Conservation (phyloP, 2,888 invertebrate species). For the Zygaena filipendulae region DNA sequence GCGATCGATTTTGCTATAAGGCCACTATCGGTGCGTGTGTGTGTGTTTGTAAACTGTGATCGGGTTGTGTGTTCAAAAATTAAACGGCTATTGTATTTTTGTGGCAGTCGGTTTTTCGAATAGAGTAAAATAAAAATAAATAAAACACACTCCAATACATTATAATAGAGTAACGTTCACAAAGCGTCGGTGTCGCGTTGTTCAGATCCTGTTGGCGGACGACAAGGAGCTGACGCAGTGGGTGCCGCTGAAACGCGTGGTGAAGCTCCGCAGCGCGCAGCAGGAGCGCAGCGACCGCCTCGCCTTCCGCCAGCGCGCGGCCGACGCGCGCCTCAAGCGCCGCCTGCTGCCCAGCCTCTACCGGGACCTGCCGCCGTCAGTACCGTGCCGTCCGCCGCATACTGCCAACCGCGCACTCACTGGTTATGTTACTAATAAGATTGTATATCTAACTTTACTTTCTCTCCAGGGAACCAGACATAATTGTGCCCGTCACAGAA, state of each 20-base stretch:
- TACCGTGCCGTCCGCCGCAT: too few species aligned
- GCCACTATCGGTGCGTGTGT: too few species aligned
- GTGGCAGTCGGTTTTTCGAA: too few species aligned
- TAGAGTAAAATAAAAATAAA: too few species aligned
- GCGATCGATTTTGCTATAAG: too few species aligned
- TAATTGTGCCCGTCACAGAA: constrained; percentile 35
- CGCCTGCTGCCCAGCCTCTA: constrained; percentile 85
- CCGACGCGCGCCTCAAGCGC: constrained; percentile 78
- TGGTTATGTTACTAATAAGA: constrained; percentile 3
- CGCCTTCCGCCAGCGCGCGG: constrained; percentile 78
- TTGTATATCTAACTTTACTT: too few species aligned
- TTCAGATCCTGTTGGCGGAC: constrained; percentile 87
- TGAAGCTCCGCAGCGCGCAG: constrained; percentile 79
- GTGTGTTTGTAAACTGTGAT: too few species aligned
- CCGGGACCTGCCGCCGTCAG: constrained; percentile 49
- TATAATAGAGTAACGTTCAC: too few species aligned
- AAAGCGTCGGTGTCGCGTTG: constrained; percentile 14
- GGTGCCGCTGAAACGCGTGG: constrained; percentile 91
- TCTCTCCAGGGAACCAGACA: constrained; percentile 48
- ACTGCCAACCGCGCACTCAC: too few species aligned
- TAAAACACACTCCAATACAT: too few species aligned
- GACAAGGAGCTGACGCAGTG: constrained; percentile 95
- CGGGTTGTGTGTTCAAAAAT: too few species aligned
- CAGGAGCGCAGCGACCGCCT: constrained; percentile 84
- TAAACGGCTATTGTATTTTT: too few species aligned